A percentile compares a stretch with the other conserved stretches of the same genome.
These are phyloP conservation scores for Hipparchia semele DNA, from an alignment of 2,888 invertebrate species.

Conservation along the genomic window DNA sequence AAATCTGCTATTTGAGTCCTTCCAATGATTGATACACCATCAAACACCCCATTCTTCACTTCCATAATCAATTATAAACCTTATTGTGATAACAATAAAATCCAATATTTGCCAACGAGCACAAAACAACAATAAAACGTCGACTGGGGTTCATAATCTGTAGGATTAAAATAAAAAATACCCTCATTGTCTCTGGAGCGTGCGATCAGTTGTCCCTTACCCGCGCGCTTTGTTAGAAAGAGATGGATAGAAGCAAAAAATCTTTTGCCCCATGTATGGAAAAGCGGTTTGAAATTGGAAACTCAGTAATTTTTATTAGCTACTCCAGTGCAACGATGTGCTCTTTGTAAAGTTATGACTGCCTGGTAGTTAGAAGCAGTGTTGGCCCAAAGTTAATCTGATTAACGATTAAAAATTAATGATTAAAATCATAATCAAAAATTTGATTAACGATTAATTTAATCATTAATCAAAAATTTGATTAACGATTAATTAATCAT, in stretches of 20 bases:
- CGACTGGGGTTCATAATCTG: slow-evolving; percentile 40
- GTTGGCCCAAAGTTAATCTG: too few species aligned
- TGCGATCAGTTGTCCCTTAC: slow-evolving; percentile 35
- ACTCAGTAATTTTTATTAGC: slow-evolving; percentile 38
- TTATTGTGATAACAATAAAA: slow-evolving; percentile 9
- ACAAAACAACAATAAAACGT: slow-evolving; percentile 30
- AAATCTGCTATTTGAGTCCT: neutral
- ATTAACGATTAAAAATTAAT: too few species aligned
- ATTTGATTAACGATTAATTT: too few species aligned
- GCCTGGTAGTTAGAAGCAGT: too few species aligned
- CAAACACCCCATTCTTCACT: slow-evolving; percentile 4
- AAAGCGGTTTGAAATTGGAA: slow-evolving; percentile 37
- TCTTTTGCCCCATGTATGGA: slow-evolving; percentile 26
- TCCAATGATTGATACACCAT: slow-evolving; percentile 5
- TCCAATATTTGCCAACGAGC: neutral
- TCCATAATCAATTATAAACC: slow-evolving; percentile 9
- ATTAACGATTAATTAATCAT: too few species aligned
- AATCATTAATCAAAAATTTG: too few species aligned
- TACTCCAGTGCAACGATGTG: neutral
- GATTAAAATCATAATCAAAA: too few species aligned
- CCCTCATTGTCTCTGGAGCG: slow-evolving; percentile 38
- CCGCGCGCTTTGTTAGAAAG: slow-evolving; percentile 30
- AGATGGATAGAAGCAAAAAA: slow-evolving; percentile 30
- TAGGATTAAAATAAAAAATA: slow-evolving; percentile 40
- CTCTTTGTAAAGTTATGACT: too few species aligned